A percentile compares a stretch with the other conserved stretches of the same genome.
phyloP scores from a whole-genome alignment of 2,797 vertebrate genomes.

The Staurois parvus region DNA sequence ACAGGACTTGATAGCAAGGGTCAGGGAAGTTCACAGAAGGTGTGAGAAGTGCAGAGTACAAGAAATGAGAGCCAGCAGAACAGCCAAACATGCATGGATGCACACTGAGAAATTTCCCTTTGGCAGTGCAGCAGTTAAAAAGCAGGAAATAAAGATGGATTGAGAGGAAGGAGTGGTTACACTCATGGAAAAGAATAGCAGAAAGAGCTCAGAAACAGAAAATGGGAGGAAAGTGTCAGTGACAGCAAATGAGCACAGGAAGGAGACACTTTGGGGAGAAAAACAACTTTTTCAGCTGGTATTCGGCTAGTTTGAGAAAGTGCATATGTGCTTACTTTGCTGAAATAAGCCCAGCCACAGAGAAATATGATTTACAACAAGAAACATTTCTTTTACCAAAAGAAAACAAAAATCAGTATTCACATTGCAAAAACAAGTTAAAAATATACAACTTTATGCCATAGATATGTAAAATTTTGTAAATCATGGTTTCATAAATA shows the following conservation, averaged over 20 bases:
- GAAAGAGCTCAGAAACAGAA: background rate
- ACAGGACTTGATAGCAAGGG: slow-evolving; percentile 22
- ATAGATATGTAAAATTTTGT: too few species aligned
- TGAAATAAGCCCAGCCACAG: too few species aligned
- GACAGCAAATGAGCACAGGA: background rate
- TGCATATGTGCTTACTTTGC: too few species aligned
- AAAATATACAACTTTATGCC: too few species aligned
- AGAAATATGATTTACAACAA: too few species aligned
- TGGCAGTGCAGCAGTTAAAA: slow-evolving; percentile 30
- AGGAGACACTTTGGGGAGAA: background rate
- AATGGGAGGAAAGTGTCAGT: slow-evolving; percentile 21
- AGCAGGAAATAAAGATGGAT: slow-evolving; percentile 40
- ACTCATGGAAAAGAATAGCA: slow-evolving; percentile 33
- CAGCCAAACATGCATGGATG: background rate
- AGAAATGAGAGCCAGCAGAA: background rate
- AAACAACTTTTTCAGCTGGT: background rate
- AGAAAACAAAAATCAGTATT: too few species aligned
- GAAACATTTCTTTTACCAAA: too few species aligned
- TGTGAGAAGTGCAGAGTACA: slow-evolving; percentile 9
- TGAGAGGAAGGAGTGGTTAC: slow-evolving; percentile 30
- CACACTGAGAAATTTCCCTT: slow-evolving; percentile 25
- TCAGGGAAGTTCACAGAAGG: slow-evolving; percentile 33
- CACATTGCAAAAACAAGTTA: too few species aligned
- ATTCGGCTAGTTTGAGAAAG: background rate
- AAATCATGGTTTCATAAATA: too few species aligned